These are phyloP conservation scores for cattle (Bos taurus) DNA, from an alignment of 2,113 vertebrate species.

Conservation along the genomic window DNA sequence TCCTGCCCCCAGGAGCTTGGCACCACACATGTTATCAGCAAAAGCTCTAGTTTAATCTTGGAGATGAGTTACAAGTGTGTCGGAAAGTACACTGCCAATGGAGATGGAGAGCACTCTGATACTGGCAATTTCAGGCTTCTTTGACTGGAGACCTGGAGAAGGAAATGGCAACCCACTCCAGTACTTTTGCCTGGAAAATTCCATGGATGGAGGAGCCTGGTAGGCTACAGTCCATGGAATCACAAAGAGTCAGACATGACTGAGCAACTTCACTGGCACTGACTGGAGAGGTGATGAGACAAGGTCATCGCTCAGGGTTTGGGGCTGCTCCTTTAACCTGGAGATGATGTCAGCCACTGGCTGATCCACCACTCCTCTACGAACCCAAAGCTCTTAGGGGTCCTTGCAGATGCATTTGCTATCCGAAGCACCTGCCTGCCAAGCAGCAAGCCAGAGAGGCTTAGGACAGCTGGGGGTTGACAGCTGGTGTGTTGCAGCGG, in stretches of 20 bases:
- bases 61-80: too few species aligned
- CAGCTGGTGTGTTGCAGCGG: too few species aligned
- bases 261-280: too few species aligned
- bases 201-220: too few species aligned
- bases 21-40: accelerated
- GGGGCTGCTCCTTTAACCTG: not conserved
- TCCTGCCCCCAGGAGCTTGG: not conserved
- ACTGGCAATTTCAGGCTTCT: not conserved
- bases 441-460: accelerated
- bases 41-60: not conserved
- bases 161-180: not conserved
- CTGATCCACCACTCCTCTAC: accelerated
- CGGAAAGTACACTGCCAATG: not conserved
- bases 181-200: too few species aligned
- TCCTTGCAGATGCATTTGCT: accelerated
- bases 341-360: accelerated
- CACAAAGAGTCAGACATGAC: too few species aligned
- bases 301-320: accelerated
- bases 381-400: too few species aligned
- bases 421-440: not conserved
- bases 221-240: too few species aligned
- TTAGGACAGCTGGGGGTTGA: too few species aligned
- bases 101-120: too few species aligned
- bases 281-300: not conserved
- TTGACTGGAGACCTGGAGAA: not conserved